Conservation (phyloP, 2,888 invertebrate genomes). For the Vesta saturnalis region DNA sequence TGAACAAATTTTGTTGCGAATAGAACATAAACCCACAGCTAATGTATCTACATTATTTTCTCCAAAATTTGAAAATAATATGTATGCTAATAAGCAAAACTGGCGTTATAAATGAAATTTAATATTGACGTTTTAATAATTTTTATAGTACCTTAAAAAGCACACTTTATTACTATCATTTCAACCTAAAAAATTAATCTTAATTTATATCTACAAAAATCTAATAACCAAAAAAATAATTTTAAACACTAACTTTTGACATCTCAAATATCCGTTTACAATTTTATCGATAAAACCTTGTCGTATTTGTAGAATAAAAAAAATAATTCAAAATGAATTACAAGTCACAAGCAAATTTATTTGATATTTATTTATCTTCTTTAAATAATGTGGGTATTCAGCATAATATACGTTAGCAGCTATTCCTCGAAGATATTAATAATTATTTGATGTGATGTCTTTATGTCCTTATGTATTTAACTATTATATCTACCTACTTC, state of each 20-base stretch:
- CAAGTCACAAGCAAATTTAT: slow-evolving; percentile 7
- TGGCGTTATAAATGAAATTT: slow-evolving; percentile 16
- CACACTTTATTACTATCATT: slow-evolving; percentile 6
- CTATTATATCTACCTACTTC: slow-evolving; percentile 27
- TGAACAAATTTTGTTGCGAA: too few species aligned
- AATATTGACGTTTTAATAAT: slow-evolving; percentile 20
- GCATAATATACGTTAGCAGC: slow-evolving; percentile 15
- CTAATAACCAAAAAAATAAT: background rate
- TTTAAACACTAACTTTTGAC: background rate
- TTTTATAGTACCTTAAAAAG: slow-evolving; percentile 19
- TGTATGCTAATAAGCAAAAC: background rate
- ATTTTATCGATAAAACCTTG: background rate
- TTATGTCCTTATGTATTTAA: slow-evolving; percentile 28
- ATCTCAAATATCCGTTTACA: slow-evolving; percentile 2
- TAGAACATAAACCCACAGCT: too few species aligned
- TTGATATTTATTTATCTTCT: slow-evolving; percentile 11
- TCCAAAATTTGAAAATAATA: background rate
- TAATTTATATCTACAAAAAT: slow-evolving; percentile 18
- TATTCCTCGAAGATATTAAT: slow-evolving; percentile 20
- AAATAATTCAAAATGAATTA: too few species aligned
- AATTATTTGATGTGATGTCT: slow-evolving; percentile 31
- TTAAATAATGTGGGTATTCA: slow-evolving; percentile 2
- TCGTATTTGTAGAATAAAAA: too few species aligned
- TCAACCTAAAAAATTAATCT: slow-evolving; percentile 18
- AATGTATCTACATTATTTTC: too few species aligned